Conservation (phyloP, 2,113 vertebrate genomes). For the Elaphurus davidianus region DNA sequence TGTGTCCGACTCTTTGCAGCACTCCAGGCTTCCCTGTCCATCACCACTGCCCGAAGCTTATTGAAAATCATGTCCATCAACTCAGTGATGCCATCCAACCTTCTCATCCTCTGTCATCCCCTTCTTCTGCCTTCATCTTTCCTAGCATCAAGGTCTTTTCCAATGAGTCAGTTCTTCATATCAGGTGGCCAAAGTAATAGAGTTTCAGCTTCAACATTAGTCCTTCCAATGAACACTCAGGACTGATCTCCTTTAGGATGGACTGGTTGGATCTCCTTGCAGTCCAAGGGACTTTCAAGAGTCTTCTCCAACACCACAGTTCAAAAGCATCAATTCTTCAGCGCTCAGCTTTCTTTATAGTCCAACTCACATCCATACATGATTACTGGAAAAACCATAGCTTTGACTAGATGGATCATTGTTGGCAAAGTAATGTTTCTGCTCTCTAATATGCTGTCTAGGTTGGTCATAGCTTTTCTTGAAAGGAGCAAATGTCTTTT, state of each 20-base stretch:
- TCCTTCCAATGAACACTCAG: background rate
- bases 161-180: background rate
- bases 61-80: background rate
- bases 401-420: background rate
- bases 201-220: background rate
- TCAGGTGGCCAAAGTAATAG: background rate
- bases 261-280: background rate
- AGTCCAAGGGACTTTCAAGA: background rate
- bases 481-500: background rate
- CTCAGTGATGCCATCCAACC: background rate
- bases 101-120: background rate
- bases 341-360: background rate
- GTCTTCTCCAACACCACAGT: background rate
- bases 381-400: background rate
- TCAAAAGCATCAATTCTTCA: background rate
- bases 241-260: background rate
- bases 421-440: background rate
- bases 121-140: background rate
- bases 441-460: background rate
- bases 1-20: background rate
- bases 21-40: background rate
- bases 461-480: background rate
- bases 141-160: background rate
- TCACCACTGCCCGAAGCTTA: accelerated
- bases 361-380: background rate